phyloP scores from a whole-genome alignment of 2,113 vertebrate species.

The Monopterus albus region DNA sequence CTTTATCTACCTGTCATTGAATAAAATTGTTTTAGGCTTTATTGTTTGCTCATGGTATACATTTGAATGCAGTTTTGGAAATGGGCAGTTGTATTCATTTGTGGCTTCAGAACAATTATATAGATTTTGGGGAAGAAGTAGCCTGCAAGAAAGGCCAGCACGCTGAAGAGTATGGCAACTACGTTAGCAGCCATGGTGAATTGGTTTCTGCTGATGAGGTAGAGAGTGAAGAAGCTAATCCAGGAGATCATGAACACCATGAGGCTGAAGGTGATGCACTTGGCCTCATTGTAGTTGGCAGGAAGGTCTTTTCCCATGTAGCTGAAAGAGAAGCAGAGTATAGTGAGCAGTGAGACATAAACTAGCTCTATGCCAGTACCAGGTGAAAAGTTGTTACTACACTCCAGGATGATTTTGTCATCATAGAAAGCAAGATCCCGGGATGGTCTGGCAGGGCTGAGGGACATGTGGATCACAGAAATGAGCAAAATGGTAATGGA shows the following conservation, averaged over 20 bases:
- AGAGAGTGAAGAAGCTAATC: constrained; percentile 83
- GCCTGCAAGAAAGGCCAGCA: constrained; percentile 76
- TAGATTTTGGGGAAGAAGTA: constrained; percentile 85
- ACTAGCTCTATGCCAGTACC: constrained; percentile 67
- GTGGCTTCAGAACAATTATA: constrained; percentile 80
- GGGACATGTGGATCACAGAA: constrained; percentile 52
- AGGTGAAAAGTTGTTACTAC: constrained; percentile 75
- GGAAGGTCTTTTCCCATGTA: constrained; percentile 88
- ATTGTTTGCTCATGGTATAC: constrained; percentile 83
- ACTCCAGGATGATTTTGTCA: constrained; percentile 80
- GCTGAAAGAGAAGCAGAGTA: constrained; percentile 84
- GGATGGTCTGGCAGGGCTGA: constrained; percentile 39
- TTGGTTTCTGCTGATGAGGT: constrained; percentile 77
- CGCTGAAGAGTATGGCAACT: constrained; percentile 77
- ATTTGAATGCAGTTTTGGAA: constrained; percentile 87
- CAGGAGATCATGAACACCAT: constrained; percentile 85
- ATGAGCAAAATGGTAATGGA: constrained; percentile 54
- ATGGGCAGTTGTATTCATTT: constrained; percentile 81
- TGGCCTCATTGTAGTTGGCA: constrained; percentile 89
- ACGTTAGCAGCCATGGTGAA: constrained; percentile 77
- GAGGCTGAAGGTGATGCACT: constrained; percentile 85
- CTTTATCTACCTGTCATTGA: neutral
- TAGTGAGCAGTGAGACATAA: constrained; percentile 75
- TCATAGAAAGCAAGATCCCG: constrained; percentile 74
- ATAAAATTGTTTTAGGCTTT: constrained; percentile 19